Evolutionary conservation across 2,888 invertebrate species (phyloP).

Genomic region (Limenitis camilla): DNA sequence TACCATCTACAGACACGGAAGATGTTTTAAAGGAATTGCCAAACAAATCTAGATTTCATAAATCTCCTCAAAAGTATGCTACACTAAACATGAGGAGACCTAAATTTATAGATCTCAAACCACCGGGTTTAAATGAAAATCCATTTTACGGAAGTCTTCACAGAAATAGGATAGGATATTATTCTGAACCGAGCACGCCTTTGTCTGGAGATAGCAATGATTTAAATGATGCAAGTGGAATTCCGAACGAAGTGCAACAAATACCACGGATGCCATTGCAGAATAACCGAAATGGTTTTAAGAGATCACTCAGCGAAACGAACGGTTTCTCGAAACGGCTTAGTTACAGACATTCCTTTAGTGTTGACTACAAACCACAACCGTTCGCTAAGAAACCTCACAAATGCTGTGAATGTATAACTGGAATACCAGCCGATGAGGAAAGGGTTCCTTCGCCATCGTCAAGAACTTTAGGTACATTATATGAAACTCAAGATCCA

Average conservation of each 20-base stretch:
- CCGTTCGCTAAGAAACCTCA: slow-evolving; percentile 51
- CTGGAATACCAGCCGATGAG: slow-evolving; percentile 61
- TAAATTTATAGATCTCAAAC: slow-evolving; percentile 64
- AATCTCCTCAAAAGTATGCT: slow-evolving; percentile 68
- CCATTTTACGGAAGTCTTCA: slow-evolving; percentile 58
- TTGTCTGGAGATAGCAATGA: slow-evolving; percentile 48
- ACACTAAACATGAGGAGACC: slow-evolving; percentile 65
- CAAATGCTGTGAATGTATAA: slow-evolving; percentile 69
- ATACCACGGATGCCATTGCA: slow-evolving; percentile 65
- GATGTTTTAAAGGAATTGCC: slow-evolving; percentile 68
- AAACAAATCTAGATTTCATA: slow-evolving; percentile 64
- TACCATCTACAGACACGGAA: slow-evolving; percentile 68
- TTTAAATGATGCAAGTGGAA: slow-evolving; percentile 43
- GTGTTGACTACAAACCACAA: slow-evolving; percentile 58
- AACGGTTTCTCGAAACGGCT: slow-evolving; percentile 66
- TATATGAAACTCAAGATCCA: slow-evolving; percentile 76
- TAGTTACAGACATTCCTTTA: slow-evolving; percentile 68
- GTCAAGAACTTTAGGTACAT: slow-evolving; percentile 62
- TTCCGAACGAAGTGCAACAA: slow-evolving; percentile 59
- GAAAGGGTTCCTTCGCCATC: slow-evolving; percentile 43
- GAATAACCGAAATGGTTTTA: slow-evolving; percentile 62
- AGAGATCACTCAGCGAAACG: slow-evolving; percentile 64
- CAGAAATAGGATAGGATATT: slow-evolving; percentile 62
- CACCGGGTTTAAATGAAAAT: slow-evolving; percentile 45
- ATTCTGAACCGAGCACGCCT: slow-evolving; percentile 70